Evolutionary conservation across 2,888 invertebrate genomes (phyloP).

Genomic region (Caenorhabditis sp.): DNA sequence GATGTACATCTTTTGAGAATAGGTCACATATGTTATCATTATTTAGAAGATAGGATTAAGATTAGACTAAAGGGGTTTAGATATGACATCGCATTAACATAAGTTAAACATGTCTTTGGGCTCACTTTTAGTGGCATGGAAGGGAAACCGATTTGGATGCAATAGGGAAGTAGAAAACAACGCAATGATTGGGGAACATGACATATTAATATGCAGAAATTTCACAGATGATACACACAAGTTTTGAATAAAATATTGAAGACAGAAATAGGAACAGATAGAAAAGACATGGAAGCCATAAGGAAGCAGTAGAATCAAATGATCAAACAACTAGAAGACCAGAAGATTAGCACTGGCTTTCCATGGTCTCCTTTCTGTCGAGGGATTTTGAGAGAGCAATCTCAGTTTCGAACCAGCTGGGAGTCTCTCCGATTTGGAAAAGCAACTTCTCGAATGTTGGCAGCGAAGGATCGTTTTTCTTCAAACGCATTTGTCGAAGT

Average conservation of each 20-base stretch:
- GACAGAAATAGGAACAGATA: too few species aligned
- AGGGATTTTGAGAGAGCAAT: not conserved
- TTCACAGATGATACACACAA: too few species aligned
- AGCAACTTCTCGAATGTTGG: conserved; percentile 39
- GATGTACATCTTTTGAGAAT: conserved; percentile 21
- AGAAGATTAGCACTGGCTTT: conserved; percentile 28
- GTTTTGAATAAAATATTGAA: too few species aligned
- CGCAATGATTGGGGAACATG: too few species aligned
- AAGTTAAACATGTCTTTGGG: not conserved
- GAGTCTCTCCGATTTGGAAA: conserved; percentile 7
- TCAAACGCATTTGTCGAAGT: conserved; percentile 18
- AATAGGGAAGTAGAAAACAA: not conserved
- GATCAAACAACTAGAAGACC: too few species aligned
- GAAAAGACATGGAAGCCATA: too few species aligned
- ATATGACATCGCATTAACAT: conserved; percentile 1
- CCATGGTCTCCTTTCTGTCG: conserved; percentile 34
- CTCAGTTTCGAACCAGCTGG: conserved; percentile 48
- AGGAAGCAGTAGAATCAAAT: too few species aligned
- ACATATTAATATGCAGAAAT: too few species aligned
- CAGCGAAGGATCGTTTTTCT: conserved; percentile 25
- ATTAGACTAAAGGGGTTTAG: not conserved
- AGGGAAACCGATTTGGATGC: conserved; percentile 21
- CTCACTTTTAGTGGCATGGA: not conserved
- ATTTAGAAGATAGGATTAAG: conserved; percentile 1
- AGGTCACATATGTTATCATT: conserved; percentile 6